Base-by-base conservation (phyloP, 2,797 vertebrate species). In the Oreochromis mossambicus region DNA sequence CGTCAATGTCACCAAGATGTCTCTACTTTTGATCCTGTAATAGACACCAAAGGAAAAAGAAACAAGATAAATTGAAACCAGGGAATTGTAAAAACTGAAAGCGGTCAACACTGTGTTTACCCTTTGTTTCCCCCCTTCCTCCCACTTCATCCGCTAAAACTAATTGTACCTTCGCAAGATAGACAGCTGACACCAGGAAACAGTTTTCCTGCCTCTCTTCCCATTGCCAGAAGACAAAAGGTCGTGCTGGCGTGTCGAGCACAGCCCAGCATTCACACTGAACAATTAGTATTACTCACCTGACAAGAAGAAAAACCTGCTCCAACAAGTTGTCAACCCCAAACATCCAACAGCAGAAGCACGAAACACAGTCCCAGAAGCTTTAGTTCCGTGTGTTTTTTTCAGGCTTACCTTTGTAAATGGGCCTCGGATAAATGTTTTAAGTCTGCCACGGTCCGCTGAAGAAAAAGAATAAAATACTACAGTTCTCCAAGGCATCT, bases 231-330 rank as follows among this genome's bases (percentile, higher is more conserved):
- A 1, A 32, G 8, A 5, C 11, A 58, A 50, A 1, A 78, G 19
- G 14, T 6, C 1, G 6, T 48, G 43, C 43, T 32, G 26, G 46
- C 17, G 2, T 6, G 34, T 58, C 12, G 24, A 54, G 17, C 61
- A 52, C 63, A 79, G 36, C 41, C 7, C 58, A 68, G 38, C 82
- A 77, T 50, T 88, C 24, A 41, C 76, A 58, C 41, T 21, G 21
- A 34, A 80, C 79, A 86, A 66, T 75, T 70, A 70, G 5, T 13
- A 38, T 79, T 61, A 88, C 91, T 81, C 52, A 83, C 83, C 81
- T 17, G 38, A 87, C 83, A 55, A 85, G 89, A 81, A 82, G 58
- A 29, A 83, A 90, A 95, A 94, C 86, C 94, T 91, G 94, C 43
- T 86, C 82, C 43, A 36, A 84, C 94, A 81, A 70, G 91, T 91